phyloP scores from a whole-genome alignment of 2,888 invertebrate species.

The Balanococcus diminutus region DNA sequence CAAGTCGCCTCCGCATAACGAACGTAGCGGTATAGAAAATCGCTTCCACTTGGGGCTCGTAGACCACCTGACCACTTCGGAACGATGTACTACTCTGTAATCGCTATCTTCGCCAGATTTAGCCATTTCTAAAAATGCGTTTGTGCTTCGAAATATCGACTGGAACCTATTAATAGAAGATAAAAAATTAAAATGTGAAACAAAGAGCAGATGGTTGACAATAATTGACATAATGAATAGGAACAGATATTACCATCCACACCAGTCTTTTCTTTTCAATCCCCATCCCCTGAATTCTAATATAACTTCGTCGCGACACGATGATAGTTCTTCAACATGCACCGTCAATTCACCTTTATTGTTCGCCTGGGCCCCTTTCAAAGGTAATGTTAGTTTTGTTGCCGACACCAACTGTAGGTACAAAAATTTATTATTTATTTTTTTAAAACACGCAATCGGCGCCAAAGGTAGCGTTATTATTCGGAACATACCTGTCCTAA shows the following conservation, averaged over 20 bases:
- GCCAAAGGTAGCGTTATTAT: neutral
- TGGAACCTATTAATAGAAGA: conserved; percentile 51
- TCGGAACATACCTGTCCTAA: conserved; percentile 63
- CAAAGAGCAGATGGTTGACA: neutral
- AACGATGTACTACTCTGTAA: conserved; percentile 65
- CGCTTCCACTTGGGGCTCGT: conserved; percentile 66
- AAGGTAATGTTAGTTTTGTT: conserved; percentile 58
- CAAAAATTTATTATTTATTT: neutral
- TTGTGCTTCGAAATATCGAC: conserved; percentile 58
- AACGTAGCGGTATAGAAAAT: conserved; percentile 63
- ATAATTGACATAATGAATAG: neutral
- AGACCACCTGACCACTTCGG: conserved; percentile 65
- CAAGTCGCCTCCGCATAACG: conserved; percentile 65
- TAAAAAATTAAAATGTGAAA: neutral
- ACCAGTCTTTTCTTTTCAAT: conserved; percentile 61
- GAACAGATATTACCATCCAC: conserved; percentile 55
- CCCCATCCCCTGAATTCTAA: conserved; percentile 60
- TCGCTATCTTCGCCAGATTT: conserved; percentile 63
- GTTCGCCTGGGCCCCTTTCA: conserved; percentile 56
- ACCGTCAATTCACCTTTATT: conserved; percentile 60
- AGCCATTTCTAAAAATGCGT: conserved; percentile 61
- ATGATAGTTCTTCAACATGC: conserved; percentile 61
- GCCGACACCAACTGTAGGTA: conserved; percentile 61
- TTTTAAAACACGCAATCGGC: neutral
- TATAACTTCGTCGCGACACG: conserved; percentile 61